Evolutionary conservation across 1,140 invertebrate species (phyloP), one percentile per base, ranked within the genome.

Genomic region (Brachionus rotundiformis): DNA sequence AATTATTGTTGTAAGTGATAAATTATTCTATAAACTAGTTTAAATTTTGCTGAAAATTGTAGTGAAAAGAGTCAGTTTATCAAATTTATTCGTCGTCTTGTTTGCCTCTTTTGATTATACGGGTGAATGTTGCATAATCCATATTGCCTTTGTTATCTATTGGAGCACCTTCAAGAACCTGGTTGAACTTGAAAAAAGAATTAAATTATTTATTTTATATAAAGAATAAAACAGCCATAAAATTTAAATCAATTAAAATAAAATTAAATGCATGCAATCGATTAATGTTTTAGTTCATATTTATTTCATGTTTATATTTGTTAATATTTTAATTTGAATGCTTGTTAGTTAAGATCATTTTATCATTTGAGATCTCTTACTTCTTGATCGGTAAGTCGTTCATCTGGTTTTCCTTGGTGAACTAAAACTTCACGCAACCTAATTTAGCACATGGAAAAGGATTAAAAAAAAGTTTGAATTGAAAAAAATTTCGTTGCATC

Each of bases 31-130:
- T 31, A 19, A 33, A 36, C 63, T 68, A 68, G 63, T 68, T 68
- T 68, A 36, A 36, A 19, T 68, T 33, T 68, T 68, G n/a, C 63
- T 68, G 63, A 68, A 36, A 68, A 31, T 68, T 68, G 63, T 36
- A 68, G 16, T 19, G 23, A 68, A 39, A 33, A 68, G 63, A 68
- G 63, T 16, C 63, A 68, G 8, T 31, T 68, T 33, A 33, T 19
- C 11, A 68, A 19, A 68, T 82, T 76, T 82, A 75, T 75, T 82
- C 71, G 59, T 82, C 81, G 31, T 82, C 82, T 54, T 82, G 54
- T 63, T 82, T 82, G 19, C 82, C 82, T 68, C 82, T 77, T 76
- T 82, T 82, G 25, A 82, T 82, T 25, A 82, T 54, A 23, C 63
- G 36, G 25, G 77, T 68, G 49, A 82, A 82, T n/a, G 33, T 29